Base-by-base conservation (phyloP, 2,888 invertebrate species). In the Hirtodrosophila histrioides region DNA sequence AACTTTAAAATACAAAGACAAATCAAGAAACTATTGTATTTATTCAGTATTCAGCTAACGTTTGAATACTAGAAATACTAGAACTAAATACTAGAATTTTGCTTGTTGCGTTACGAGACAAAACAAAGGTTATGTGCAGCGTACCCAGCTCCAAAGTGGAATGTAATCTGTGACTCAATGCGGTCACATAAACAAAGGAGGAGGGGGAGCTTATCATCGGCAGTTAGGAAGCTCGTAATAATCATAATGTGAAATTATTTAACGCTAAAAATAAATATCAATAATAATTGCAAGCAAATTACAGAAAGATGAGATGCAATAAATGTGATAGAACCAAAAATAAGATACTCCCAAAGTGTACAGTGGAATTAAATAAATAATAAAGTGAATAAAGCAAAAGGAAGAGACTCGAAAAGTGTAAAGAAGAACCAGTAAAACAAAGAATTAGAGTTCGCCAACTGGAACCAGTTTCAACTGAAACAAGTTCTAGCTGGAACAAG, bases 201-300 rank as follows among this genome's bases (percentile, higher is more conserved):
- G 31, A 7, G 31, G 6, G 31, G 31, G 9, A 8, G 43, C 57
- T 72, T 70, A 72, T 67, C 71, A 46, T 49, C 33, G 29, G 8
- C 48, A 23, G 40, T 33, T 64, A n/a, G 17, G 17, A 17, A 44
- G 36, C 44, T 61, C 60, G 50, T 61, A 54, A 54, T 57, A 35
- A 56, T 41, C 53, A 37, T 53, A 24, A 61, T 31, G 9, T 48
- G 3, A 36, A 63, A 62, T 39, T 17, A 33, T 45, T 53, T 51
- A 56, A 50, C 35, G 49, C 50, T 11, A 39, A 43, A 69, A 60
- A 78, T 72, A 73, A 65, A 75, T 17, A 17, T 17, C 69, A 61
- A 63, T 46, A 56, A 51, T 78, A 82, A 82, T 81, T 81, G 76
- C 67, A 69, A 72, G 73, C 75, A 69, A 79, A 79, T 78, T 82